Base-by-base conservation (phyloP, 2,888 invertebrate species). In the Cremastinae sp. region DNA sequence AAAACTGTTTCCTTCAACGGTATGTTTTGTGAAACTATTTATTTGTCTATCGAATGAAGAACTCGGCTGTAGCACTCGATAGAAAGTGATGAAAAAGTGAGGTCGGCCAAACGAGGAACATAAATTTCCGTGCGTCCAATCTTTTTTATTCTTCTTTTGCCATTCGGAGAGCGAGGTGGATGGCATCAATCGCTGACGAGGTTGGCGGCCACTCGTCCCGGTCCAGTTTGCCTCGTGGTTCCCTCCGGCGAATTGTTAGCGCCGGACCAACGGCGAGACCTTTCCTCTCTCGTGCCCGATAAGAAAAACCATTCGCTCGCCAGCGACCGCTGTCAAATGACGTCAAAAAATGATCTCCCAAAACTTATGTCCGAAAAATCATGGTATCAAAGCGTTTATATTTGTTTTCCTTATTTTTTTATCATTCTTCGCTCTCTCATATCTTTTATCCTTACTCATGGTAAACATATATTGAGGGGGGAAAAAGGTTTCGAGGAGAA, bases 241-340 rank as follows among this genome's bases (percentile, higher is more conserved):
- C 70, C 77, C 70, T 77, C 65, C 54, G 77, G 74, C 74, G 70
- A 66, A 77, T 77, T 74, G 77, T 74, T 74, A 56, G 65, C 38
- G n/a, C 34, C 54, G n/a, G 38, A 47, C 59, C 59, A 58, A 59
- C 43, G 58, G 43, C 38, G 58, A 59, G 43, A 65, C 28, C 34
- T 56, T 59, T 66, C 28, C 51, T 12, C 47, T 41, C 7, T 16
- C 28, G 16, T 22, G 41, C 73, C 36, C 14, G 16, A n/a, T 49
- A 54, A 18, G 18, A 43, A 5, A 53, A 12, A 54, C 41, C 36
- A 59, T 59, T 43, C 45, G 22, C 20, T 9, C 43, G 14, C 14
- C 28, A 28, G 14, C 53, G 28, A 41, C 58, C 54, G 65, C 73
- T 73, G 53, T 59, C 69, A 51, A 65, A 69, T 54, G 61, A 53